These are phyloP conservation scores for Hydropsyche tenuis DNA, from an alignment of 1,140 invertebrate species.

Conservation along the genomic window DNA sequence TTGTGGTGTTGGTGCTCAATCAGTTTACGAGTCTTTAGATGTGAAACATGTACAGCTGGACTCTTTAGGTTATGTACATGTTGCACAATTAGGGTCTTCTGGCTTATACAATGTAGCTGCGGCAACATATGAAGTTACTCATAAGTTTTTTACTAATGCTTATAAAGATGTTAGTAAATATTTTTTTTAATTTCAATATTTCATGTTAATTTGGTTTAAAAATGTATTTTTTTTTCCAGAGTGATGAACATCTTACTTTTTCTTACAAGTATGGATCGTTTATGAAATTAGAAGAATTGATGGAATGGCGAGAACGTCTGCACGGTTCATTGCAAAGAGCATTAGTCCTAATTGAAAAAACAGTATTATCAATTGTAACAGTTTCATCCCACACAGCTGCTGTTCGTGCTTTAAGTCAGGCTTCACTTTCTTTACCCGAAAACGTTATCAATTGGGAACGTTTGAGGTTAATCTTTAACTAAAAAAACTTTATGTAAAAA, in stretches of 20 bases:
- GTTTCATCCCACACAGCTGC: constrained; percentile 55
- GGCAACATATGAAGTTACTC: constrained; percentile 71
- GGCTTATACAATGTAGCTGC: constrained; percentile 72
- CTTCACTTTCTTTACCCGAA: constrained; percentile 54
- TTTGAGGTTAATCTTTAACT: constrained; percentile 51
- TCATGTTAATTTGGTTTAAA: constrained; percentile 33
- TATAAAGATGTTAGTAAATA: constrained; percentile 78
- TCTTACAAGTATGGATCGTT: constrained; percentile 95
- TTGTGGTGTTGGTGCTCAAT: constrained; percentile 72
- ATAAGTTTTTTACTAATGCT: constrained; percentile 87
- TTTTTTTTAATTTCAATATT: neutral
- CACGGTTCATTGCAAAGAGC: constrained; percentile 85
- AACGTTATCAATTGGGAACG: constrained; percentile 61
- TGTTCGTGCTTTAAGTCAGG: constrained; percentile 49
- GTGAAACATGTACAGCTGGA: constrained; percentile 95
- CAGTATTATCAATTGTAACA: constrained; percentile 76
- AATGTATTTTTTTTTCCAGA: constrained; percentile 65
- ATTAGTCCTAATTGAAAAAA: constrained; percentile 76
- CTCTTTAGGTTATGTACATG: constrained; percentile 85
- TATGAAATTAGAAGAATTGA: constrained; percentile 89
- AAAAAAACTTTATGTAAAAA: neutral
- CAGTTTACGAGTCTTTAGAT: constrained; percentile 76
- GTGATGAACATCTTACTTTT: constrained; percentile 88
- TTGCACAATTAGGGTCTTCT: constrained; percentile 72
- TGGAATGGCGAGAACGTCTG: constrained; percentile 81